These are phyloP conservation scores for Drosophila novamexicana DNA, from an alignment of 1,140 invertebrate species.

Conservation along the genomic window DNA sequence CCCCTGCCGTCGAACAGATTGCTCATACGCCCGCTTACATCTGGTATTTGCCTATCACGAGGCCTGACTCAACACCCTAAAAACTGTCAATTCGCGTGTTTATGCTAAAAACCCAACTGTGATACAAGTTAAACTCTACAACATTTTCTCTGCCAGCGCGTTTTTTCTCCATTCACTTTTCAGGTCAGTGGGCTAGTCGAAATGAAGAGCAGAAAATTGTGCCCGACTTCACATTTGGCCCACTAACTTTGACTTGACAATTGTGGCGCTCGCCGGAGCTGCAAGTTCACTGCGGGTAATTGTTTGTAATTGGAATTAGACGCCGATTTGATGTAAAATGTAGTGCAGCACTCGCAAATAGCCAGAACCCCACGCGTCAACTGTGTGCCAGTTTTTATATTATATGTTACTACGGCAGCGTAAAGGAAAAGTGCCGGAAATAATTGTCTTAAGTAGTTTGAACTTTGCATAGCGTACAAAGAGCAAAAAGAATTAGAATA, in stretches of 20 bases:
- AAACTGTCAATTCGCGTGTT: slow-evolving; percentile 57
- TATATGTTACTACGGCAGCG: not conserved
- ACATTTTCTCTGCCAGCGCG: slow-evolving; percentile 51
- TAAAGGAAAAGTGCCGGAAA: slow-evolving; percentile 76
- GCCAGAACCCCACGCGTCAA: slow-evolving; percentile 41
- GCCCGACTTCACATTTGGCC: slow-evolving; percentile 9
- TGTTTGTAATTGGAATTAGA: slow-evolving; percentile 75
- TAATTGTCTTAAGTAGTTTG: slow-evolving; percentile 79
- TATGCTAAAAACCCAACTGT: slow-evolving; percentile 53
- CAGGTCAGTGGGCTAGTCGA: slow-evolving; percentile 66
- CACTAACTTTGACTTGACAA: slow-evolving; percentile 57
- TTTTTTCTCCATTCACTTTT: slow-evolving; percentile 60
- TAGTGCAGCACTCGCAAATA: slow-evolving; percentile 53
- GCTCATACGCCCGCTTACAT: slow-evolving; percentile 53
- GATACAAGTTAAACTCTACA: not conserved
- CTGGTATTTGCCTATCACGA: slow-evolving; percentile 15
- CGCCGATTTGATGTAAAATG: slow-evolving; percentile 75
- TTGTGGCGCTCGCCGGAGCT: not conserved
- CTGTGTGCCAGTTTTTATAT: slow-evolving; percentile 56
- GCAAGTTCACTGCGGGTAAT: slow-evolving; percentile 62
- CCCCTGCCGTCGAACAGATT: slow-evolving; percentile 26
- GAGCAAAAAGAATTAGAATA: slow-evolving; percentile 5
- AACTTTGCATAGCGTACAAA: slow-evolving; percentile 58
- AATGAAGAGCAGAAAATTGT: slow-evolving; percentile 6
- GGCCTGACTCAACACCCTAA: slow-evolving; percentile 29